phyloP scores from a whole-genome alignment of 92 coral and sea anemone species.

The Paragorgia papillata region DNA sequence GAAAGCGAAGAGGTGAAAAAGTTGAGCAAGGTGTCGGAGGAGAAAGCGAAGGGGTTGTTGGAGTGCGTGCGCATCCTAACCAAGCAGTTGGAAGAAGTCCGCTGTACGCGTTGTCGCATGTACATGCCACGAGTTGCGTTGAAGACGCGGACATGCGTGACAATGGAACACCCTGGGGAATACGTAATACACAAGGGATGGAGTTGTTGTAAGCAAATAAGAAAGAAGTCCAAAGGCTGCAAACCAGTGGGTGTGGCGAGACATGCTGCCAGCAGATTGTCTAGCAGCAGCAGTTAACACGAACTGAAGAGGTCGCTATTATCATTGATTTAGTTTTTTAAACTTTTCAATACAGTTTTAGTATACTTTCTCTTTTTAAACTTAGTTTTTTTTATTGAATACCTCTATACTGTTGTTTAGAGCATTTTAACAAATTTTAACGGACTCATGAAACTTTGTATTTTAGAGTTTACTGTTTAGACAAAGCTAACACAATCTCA shows the following conservation, averaged over 20 bases:
- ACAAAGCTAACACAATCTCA: no score
- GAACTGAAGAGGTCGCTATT: no score
- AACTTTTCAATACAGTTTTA: no score
- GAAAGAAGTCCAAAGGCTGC: slow-evolving; percentile 87
- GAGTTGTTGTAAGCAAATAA: slow-evolving; percentile 90
- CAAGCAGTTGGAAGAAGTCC: slow-evolving; percentile 93
- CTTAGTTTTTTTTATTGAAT: no score
- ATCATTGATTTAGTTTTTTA: no score
- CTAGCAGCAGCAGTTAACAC: slow-evolving; percentile 22
- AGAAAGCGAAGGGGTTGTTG: slow-evolving; percentile 72
- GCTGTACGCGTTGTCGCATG: slow-evolving; percentile 83
- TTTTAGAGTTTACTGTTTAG: no score
- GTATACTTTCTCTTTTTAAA: no score
- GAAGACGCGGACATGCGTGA: slow-evolving; percentile 90
- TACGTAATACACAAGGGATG: slow-evolving; percentile 79
- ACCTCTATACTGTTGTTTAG: no score
- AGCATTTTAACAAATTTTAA: no score
- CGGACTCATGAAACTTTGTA: no score
- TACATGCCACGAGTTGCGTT: slow-evolving; percentile 91
- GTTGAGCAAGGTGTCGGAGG: slow-evolving; percentile 66
- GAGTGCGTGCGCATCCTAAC: slow-evolving; percentile 92
- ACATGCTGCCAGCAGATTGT: slow-evolving; percentile 36
- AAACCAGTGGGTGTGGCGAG: slow-evolving; percentile 78
- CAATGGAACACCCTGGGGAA: slow-evolving; percentile 81
- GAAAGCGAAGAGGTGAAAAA: slow-evolving; percentile 72